Percentiles rank a stretch among this genome's conserved stretches.
Evolutionary conservation across 2,113 vertebrate species (phyloP).

Genomic region (Aldabrachelys gigantea): DNA sequence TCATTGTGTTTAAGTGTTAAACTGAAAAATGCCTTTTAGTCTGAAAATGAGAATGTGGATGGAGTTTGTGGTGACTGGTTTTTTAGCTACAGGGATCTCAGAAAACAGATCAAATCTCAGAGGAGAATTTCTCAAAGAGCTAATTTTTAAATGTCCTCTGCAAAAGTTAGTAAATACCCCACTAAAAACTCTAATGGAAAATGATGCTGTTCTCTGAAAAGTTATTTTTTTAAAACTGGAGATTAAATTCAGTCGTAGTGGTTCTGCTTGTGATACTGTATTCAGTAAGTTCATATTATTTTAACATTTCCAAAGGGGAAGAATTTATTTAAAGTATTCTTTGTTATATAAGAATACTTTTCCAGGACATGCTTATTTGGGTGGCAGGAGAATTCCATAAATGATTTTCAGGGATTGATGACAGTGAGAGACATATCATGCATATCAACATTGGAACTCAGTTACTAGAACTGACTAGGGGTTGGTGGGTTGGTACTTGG

Average conservation of each 20-base stretch:
- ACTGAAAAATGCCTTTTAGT: not conserved
- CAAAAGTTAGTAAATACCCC: not conserved
- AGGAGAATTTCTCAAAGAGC: not conserved
- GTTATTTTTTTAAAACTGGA: not conserved
- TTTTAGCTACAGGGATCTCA: not conserved
- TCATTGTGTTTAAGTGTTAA: not conserved
- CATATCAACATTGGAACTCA: not conserved
- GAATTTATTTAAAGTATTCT: not conserved
- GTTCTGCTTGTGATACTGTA: not conserved
- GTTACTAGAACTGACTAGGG: not conserved
- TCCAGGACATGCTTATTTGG: not conserved
- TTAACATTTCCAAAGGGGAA: not conserved
- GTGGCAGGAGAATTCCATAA: not conserved
- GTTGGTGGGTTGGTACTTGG: not conserved
- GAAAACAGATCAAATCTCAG: rapidly evolving
- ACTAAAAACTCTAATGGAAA: not conserved
- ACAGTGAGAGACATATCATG: not conserved
- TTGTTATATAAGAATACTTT: not conserved
- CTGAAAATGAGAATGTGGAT: not conserved
- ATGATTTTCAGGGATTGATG: not conserved
- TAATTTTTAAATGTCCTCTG: not conserved
- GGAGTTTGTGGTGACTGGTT: not conserved
- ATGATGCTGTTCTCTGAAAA: not conserved
- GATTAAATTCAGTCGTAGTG: rapidly evolving
- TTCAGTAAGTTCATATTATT: not conserved